A percentile compares a stretch with the other conserved stretches of the same genome.
phyloP scores from a whole-genome alignment of 2,113 vertebrate genomes.

The Mormoops blainvillei region DNA sequence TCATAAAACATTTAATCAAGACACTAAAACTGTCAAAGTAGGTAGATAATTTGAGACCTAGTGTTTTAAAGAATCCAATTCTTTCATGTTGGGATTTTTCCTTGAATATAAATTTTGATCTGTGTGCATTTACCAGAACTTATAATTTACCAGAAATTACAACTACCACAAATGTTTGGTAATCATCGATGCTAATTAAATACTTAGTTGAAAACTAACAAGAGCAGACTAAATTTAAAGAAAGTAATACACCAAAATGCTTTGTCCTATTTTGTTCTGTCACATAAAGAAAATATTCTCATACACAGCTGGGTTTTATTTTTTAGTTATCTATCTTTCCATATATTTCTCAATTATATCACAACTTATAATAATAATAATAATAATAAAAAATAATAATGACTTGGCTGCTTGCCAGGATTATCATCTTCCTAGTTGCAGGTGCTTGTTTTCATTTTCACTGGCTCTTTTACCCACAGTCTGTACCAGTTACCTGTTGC shows the following conservation, averaged over 20 bases:
- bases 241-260: background rate
- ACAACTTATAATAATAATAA: background rate
- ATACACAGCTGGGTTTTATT: background rate
- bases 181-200: conserved; percentile 34
- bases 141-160: conserved; percentile 35
- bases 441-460: background rate
- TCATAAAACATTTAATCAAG: conserved; percentile 73
- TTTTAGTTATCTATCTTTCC: background rate
- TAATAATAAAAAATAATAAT: background rate
- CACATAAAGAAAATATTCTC: background rate
- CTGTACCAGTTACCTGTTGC: background rate
- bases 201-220: background rate
- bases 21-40: conserved; percentile 62
- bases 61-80: background rate
- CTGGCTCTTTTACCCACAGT: background rate
- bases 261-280: background rate
- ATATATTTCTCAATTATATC: background rate
- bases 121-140: conserved; percentile 12
- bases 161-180: background rate
- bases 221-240: background rate
- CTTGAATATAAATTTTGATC: conserved; percentile 22
- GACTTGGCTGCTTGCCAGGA: background rate
- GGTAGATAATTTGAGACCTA: conserved; percentile 43
- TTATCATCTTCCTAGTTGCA: background rate
- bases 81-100: conserved; percentile 23